These are phyloP conservation scores for Limanda limanda DNA, from an alignment of 2,113 vertebrate species.

Conservation along the genomic window DNA sequence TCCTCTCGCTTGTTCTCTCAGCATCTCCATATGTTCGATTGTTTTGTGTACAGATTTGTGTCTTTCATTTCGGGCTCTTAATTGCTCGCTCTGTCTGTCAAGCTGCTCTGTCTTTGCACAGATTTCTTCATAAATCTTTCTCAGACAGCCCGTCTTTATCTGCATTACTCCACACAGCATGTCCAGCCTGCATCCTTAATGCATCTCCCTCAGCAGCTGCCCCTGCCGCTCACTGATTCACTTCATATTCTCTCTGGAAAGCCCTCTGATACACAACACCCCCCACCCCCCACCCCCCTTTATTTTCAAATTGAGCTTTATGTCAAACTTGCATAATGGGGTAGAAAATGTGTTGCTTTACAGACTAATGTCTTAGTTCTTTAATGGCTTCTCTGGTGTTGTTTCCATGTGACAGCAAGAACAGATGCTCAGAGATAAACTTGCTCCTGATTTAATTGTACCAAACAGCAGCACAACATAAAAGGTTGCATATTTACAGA, in stretches of 20 bases:
- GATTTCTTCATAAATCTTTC: constrained; percentile 33
- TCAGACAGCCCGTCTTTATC: constrained; percentile 25
- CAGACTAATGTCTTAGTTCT: background rate
- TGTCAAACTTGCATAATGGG: constrained; percentile 10
- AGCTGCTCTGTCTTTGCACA: constrained; percentile 1
- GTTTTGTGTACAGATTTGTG: background rate
- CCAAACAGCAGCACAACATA: constrained; percentile 6
- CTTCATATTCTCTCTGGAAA: constrained; percentile 24
- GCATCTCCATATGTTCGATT: constrained; percentile 28
- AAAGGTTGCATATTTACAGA: background rate
- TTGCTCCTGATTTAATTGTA: constrained; percentile 34
- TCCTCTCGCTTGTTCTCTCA: constrained; percentile 29
- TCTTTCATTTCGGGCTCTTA: constrained; percentile 13
- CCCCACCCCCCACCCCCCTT: constrained; percentile 4
- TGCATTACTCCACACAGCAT: constrained; percentile 17
- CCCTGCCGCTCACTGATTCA: constrained; percentile 13
- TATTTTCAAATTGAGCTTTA: constrained; percentile 23
- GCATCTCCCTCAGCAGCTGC: constrained; percentile 6
- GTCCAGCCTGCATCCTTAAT: constrained; percentile 5
- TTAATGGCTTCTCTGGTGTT: background rate
- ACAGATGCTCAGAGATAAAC: constrained; percentile 38
- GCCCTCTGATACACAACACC: constrained; percentile 20
- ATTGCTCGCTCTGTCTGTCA: constrained; percentile 24
- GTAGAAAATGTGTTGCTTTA: background rate
- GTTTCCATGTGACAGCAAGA: constrained; percentile 1